Base-by-base conservation (phyloP, 2,113 vertebrate genomes). In the Syngnathus floridae region DNA sequence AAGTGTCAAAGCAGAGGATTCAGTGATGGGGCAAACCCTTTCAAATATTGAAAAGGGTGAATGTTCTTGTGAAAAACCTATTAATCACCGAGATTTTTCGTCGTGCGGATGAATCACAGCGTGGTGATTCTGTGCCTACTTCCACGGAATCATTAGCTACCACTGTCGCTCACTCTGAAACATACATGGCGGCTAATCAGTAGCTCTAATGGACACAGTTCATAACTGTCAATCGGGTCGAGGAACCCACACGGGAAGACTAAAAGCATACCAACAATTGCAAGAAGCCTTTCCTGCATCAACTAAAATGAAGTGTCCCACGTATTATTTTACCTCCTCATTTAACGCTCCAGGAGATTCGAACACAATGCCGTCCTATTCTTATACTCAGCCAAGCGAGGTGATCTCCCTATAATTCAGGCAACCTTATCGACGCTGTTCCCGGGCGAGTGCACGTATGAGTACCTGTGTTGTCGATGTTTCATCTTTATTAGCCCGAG, bases 401-500 rank as follows among this genome's bases (percentile, higher is more conserved):
- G 71, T 81, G 76, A 82, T 79, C 84, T 87, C 72, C 74, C 75
- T 75, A 87, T 90, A 91, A 91, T 90, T 89, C 90, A 87, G 79
- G 83, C 78, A 86, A 88, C 84, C 88, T 85, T 84, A 79, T 79
- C 73, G 84, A 79, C 80, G 72, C 72, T 69, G 81, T 85, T 89
- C 85, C 82, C 74, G 73, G 65, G 82, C 69, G 64, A 82, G 82
- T 57, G 79, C 82, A 82, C 85, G 84, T 80, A 86, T 72, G 71
- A 86, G 82, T 87, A 91, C 90, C 90, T 91, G 88, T 87, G 87
- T 90, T 89, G 59, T 61, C 84, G 85, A 91, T 89, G 88, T 90
- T 90, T 91, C 89, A 90, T 91, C 89, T 91, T 90, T 91, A 91
- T 91, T 91, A 91, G 89, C 85, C 81, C 71, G 70, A 86, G 87